Conservation (phyloP, 2,888 invertebrate genomes). For the Metellina segmentata region DNA sequence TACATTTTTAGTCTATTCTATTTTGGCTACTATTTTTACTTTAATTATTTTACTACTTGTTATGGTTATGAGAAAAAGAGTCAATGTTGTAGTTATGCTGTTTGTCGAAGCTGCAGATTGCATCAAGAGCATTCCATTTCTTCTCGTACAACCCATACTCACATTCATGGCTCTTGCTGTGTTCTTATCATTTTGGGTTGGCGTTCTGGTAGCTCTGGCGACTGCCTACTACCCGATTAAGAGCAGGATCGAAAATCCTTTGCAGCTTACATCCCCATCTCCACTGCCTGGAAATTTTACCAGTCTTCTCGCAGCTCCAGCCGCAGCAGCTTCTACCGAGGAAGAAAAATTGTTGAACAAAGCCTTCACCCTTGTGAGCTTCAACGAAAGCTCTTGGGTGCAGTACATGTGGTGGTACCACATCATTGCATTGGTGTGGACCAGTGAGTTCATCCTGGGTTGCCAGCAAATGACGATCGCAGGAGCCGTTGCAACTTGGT, state of each 20-base stretch:
- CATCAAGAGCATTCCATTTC: constrained; percentile 89
- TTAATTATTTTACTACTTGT: constrained; percentile 89
- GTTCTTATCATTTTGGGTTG: constrained; percentile 93
- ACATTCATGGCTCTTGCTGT: constrained; percentile 89
- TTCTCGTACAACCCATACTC: constrained; percentile 87
- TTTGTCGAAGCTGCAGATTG: constrained; percentile 95
- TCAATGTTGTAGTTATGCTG: constrained; percentile 90
- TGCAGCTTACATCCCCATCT: constrained; percentile 38
- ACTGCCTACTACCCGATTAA: constrained; percentile 79
- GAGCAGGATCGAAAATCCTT: constrained; percentile 55
- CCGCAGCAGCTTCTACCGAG: constrained; percentile 82
- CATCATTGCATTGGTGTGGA: constrained; percentile 93
- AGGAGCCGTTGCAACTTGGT: constrained; percentile 96
- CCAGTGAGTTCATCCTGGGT: constrained; percentile 95
- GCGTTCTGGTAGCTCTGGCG: constrained; percentile 89
- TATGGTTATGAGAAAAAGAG: constrained; percentile 89
- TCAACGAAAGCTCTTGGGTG: constrained; percentile 84
- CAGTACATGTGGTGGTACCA: constrained; percentile 98
- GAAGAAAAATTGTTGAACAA: constrained; percentile 57
- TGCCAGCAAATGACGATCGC: constrained; percentile 97
- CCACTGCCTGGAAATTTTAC: constrained; percentile 21
- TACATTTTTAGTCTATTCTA: constrained; percentile 91
- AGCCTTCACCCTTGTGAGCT: constrained; percentile 77
- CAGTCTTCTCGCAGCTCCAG: neutral
- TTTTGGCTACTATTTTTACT: constrained; percentile 92